Conservation (phyloP, 2,113 vertebrate genomes). For the Pimephales promelas region DNA sequence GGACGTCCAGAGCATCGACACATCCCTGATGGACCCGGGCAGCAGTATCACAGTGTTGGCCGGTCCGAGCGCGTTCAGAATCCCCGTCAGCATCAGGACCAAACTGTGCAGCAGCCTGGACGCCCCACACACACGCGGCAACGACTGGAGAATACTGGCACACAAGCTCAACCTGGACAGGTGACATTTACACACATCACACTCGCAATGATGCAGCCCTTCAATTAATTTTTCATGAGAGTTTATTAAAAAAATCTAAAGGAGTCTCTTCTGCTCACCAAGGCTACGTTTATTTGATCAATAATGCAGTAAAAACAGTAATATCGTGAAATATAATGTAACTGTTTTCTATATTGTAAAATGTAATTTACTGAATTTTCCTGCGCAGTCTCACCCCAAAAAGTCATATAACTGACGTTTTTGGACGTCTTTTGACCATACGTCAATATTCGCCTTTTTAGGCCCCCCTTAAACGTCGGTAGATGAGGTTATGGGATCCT, state of each 20-base stretch:
- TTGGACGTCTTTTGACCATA: too few relatives aligned
- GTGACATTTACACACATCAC: constrained; percentile 64
- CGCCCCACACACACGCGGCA: constrained; percentile 91
- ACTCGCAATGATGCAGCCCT: neutral
- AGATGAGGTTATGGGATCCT: too few relatives aligned
- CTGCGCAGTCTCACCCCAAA: too few relatives aligned
- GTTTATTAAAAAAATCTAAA: neutral
- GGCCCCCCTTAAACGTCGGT: too few relatives aligned
- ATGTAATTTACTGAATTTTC: neutral
- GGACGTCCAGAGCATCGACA: constrained; percentile 87
- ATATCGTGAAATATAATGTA: neutral
- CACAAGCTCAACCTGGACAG: constrained; percentile 96
- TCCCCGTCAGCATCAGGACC: constrained; percentile 91
- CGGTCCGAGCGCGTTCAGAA: constrained; percentile 92
- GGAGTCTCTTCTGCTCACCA: neutral
- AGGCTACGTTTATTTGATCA: neutral
- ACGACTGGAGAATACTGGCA: constrained; percentile 96
- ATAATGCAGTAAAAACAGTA: neutral
- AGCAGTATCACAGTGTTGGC: constrained; percentile 87
- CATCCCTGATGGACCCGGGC: constrained; percentile 86
- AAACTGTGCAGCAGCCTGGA: constrained; percentile 97
- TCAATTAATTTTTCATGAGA: neutral
- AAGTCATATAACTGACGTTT: too few relatives aligned
- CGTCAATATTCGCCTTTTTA: too few relatives aligned
- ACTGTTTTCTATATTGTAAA: neutral